Evolutionary conservation across 1,140 invertebrate genomes (phyloP).

Genomic region (Nebria ingens): DNA sequence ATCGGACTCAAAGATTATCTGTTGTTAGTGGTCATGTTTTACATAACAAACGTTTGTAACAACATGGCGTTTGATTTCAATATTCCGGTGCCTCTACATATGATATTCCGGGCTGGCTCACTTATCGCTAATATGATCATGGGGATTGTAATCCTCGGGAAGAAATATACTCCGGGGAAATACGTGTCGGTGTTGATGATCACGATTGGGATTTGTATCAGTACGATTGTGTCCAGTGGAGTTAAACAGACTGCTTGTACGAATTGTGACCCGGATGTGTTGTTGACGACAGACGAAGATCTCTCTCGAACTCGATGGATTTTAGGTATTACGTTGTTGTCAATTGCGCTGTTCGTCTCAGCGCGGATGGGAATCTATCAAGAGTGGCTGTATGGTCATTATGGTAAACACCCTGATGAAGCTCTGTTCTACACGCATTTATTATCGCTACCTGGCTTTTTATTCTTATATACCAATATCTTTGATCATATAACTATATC

Average conservation of each 20-base stretch:
- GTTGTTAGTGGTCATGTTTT: constrained; percentile 81
- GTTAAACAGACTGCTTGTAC: constrained; percentile 27
- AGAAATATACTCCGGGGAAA: constrained; percentile 72
- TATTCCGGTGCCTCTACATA: constrained; percentile 95
- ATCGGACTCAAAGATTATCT: constrained; percentile 74
- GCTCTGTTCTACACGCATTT: constrained; percentile 91
- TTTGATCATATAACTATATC: constrained; percentile 55
- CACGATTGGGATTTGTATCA: constrained; percentile 80
- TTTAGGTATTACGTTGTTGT: constrained; percentile 74
- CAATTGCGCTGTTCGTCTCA: constrained; percentile 82
- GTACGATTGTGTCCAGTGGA: constrained; percentile 80
- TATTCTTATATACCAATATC: constrained; percentile 65
- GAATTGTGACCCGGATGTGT: constrained; percentile 32
- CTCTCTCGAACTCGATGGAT: constrained; percentile 66
- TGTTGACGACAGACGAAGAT: constrained; percentile 36
- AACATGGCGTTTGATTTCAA: constrained; percentile 96
- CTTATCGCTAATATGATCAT: constrained; percentile 95
- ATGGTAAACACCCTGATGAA: constrained; percentile 91
- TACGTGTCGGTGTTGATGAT: constrained; percentile 91
- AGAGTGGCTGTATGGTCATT: constrained; percentile 74
- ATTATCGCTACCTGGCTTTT: constrained; percentile 78
- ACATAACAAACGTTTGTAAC: constrained; percentile 84
- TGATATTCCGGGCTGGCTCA: constrained; percentile 96
- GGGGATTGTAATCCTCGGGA: constrained; percentile 83
- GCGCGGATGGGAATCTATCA: constrained; percentile 96